phyloP scores from a whole-genome alignment of 2,888 invertebrate genomes.

The Colostygia pectinataria region DNA sequence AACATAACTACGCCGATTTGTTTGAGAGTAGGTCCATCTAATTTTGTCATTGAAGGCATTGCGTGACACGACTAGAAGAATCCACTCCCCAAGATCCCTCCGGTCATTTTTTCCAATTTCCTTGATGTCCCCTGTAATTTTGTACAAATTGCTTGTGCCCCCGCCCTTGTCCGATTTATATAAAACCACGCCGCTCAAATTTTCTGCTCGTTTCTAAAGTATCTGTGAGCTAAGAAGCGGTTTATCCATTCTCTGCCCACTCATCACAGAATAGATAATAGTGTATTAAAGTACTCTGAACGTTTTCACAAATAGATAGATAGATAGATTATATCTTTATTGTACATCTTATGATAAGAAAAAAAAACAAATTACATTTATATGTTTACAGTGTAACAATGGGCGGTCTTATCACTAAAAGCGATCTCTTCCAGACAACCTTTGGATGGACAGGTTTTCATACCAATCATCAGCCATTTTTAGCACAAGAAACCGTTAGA shows the following conservation, averaged over 20 bases:
- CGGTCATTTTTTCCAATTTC: conserved; percentile 41
- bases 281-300: too few relatives aligned
- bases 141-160: conserved; percentile 39
- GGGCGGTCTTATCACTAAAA: too few relatives aligned
- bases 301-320: too few relatives aligned
- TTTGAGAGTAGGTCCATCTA: background rate
- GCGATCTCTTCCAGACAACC: too few relatives aligned
- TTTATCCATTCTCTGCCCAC: background rate
- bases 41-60: conserved; percentile 9
- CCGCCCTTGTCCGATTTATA: conserved; percentile 30
- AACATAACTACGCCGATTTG: background rate
- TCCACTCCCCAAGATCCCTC: conserved; percentile 30
- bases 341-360: too few relatives aligned
- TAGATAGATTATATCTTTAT: too few relatives aligned
- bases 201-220: conserved; percentile 22
- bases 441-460: too few relatives aligned
- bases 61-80: conserved; percentile 30
- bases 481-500: too few relatives aligned
- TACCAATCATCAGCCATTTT: too few relatives aligned
- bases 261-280: too few relatives aligned
- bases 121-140: conserved; percentile 38
- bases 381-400: too few relatives aligned
- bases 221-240: background rate
- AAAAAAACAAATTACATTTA: too few relatives aligned
- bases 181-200: conserved; percentile 18